A percentile compares a stretch with the other conserved stretches of the same genome.
Evolutionary conservation across 2,113 vertebrate species (phyloP).

Genomic region (Lichenostomus cassidix): DNA sequence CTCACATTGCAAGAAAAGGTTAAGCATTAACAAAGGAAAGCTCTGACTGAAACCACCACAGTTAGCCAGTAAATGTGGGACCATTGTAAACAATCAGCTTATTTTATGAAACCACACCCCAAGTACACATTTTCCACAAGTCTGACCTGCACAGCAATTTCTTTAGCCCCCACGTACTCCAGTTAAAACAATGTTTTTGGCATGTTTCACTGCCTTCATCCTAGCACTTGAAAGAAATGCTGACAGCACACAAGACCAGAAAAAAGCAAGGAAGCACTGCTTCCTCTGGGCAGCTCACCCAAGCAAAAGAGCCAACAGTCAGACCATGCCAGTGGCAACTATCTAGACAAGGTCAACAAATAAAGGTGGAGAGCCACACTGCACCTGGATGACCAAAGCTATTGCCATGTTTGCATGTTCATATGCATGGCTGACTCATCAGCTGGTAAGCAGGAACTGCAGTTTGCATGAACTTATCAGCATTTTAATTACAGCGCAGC

Average conservation of each 20-base stretch:
- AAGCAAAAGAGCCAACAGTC: background rate
- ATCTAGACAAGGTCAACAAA: background rate
- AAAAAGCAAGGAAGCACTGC: background rate
- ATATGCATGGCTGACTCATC: background rate
- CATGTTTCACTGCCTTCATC: background rate
- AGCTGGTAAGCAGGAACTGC: background rate
- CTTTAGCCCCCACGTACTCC: background rate
- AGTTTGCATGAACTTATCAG: background rate
- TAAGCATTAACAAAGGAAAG: background rate
- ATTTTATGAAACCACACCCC: background rate
- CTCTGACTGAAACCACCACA: background rate
- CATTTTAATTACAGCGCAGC: background rate
- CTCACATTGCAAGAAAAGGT: background rate
- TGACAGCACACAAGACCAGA: background rate
- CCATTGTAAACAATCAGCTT: background rate
- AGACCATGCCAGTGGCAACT: background rate
- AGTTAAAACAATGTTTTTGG: background rate
- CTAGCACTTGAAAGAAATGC: background rate
- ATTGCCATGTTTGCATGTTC: background rate
- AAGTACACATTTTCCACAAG: background rate
- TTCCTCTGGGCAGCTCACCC: background rate
- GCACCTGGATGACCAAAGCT: background rate
- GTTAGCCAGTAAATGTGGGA: background rate
- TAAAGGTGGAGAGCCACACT: background rate
- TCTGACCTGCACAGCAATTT: background rate